A percentile compares a stretch with the other conserved stretches of the same genome.
These are phyloP conservation scores for Limenitis camilla DNA, from an alignment of 2,888 invertebrate genomes.

Conservation along the genomic window DNA sequence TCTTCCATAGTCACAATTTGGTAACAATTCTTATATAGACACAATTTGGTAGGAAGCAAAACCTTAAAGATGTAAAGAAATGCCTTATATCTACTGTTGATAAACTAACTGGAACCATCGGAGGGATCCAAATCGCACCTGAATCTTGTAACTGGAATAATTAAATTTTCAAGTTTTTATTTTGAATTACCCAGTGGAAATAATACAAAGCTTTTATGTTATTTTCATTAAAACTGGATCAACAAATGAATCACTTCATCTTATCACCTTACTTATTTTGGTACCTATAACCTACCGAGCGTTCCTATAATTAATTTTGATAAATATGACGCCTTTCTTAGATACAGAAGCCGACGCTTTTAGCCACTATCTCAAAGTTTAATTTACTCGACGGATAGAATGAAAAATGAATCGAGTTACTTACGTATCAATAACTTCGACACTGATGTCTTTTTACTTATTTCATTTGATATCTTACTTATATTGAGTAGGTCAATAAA, in stretches of 20 bases:
- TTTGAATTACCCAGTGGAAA: too few relatives aligned
- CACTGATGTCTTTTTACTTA: conserved; percentile 9
- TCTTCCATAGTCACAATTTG: too few relatives aligned
- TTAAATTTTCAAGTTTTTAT: too few relatives aligned
- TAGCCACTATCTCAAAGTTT: conserved; percentile 54
- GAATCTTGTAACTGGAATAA: too few relatives aligned
- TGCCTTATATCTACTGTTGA: too few relatives aligned
- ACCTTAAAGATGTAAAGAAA: too few relatives aligned
- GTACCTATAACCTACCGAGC: conserved; percentile 37
- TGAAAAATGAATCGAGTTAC: conserved; percentile 43
- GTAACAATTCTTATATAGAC: too few relatives aligned
- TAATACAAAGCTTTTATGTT: neutral
- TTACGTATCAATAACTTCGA: conserved; percentile 9
- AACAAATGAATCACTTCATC: conserved; percentile 22
- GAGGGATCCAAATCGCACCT: too few relatives aligned
- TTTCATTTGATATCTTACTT: conserved; percentile 7
- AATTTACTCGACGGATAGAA: conserved; percentile 45
- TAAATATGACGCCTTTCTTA: conserved; percentile 57
- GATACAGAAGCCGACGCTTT: conserved; percentile 69
- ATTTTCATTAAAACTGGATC: conserved; percentile 15
- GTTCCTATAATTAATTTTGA: conserved; percentile 68
- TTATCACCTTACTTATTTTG: conserved; percentile 48
- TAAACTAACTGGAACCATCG: too few relatives aligned
- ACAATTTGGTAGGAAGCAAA: too few relatives aligned
- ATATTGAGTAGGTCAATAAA: too few relatives aligned